phyloP scores from a whole-genome alignment of 2,888 invertebrate genomes.

The Lathronympha strigana region DNA sequence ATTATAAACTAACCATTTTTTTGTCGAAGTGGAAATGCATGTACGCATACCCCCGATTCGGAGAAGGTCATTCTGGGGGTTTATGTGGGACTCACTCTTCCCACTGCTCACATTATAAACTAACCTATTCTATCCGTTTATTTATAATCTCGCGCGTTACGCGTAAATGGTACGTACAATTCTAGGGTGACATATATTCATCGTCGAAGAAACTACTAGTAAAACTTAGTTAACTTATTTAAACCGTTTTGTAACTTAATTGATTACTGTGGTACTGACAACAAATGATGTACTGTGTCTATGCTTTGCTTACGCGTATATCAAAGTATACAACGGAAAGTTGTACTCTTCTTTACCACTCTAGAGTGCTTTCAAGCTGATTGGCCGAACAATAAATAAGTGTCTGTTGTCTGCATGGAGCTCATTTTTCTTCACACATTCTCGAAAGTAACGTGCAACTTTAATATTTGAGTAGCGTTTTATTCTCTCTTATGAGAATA shows the following conservation, averaged over 20 bases:
- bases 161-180: too few relatives aligned
- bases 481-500: background rate
- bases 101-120: too few relatives aligned
- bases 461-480: slow-evolving; percentile 24
- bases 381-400: slow-evolving; percentile 72
- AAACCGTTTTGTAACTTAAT: background rate
- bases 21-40: too few relatives aligned
- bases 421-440: slow-evolving; percentile 29
- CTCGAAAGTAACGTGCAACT: slow-evolving; percentile 2
- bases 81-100: too few relatives aligned
- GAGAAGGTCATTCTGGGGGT: too few relatives aligned
- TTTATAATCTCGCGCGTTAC: too few relatives aligned
- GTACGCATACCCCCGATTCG: too few relatives aligned
- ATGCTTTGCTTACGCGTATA: slow-evolving; percentile 25
- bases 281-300: background rate
- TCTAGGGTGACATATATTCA: too few relatives aligned
- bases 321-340: slow-evolving; percentile 45
- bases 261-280: slow-evolving; percentile 8
- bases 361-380: slow-evolving; percentile 67
- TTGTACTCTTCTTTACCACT: slow-evolving; percentile 47
- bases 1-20: too few relatives aligned
- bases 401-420: slow-evolving; percentile 45
- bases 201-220: background rate
- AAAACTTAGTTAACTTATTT: too few relatives aligned
- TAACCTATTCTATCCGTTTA: too few relatives aligned